Percentiles rank a stretch among this genome's conserved stretches.
Evolutionary conservation across 2,113 vertebrate genomes (phyloP).

Genomic region (Periophthalmus modestus): DNA sequence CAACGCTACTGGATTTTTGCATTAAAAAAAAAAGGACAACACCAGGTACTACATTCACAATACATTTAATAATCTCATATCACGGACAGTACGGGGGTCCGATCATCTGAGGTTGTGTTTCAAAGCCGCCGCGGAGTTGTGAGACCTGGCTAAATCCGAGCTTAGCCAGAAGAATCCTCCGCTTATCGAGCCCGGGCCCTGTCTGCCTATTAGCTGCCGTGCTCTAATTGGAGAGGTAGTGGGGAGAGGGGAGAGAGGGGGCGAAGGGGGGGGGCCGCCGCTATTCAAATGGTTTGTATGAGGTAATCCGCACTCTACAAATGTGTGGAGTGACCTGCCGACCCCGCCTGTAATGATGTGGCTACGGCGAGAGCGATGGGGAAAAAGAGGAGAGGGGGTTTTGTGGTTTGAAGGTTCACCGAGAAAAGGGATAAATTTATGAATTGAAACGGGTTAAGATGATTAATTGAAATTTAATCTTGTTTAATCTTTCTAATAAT

Average conservation of each 20-base stretch:
- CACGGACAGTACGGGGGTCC: slow-evolving; percentile 19
- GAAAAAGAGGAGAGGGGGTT: not conserved
- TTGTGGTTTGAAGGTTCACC: not conserved
- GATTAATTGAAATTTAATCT: too few species aligned
- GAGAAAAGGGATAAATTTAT: not conserved
- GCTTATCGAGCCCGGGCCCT: slow-evolving; percentile 69
- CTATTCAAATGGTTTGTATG: slow-evolving; percentile 69
- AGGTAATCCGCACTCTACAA: slow-evolving; percentile 75
- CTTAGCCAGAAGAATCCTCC: slow-evolving; percentile 70
- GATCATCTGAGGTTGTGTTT: slow-evolving; percentile 66
- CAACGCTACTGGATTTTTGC: not conserved
- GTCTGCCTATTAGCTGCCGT: slow-evolving; percentile 66
- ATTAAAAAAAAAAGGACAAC: not conserved
- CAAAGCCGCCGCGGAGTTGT: slow-evolving; percentile 51
- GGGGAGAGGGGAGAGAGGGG: slow-evolving; percentile 11
- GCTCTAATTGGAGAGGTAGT: slow-evolving; percentile 68
- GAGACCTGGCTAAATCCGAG: slow-evolving; percentile 66
- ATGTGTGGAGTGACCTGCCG: slow-evolving; percentile 67
- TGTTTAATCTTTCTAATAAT: too few species aligned
- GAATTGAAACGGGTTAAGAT: too few species aligned
- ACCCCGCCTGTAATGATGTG: slow-evolving; percentile 61
- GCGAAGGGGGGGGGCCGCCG: slow-evolving; percentile 54
- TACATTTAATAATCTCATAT: slow-evolving; percentile 25
- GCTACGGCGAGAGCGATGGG: slow-evolving; percentile 36
- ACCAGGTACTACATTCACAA: too few species aligned